Base-by-base conservation (phyloP, 2,113 vertebrate species). In the Heterocephalus glaber region DNA sequence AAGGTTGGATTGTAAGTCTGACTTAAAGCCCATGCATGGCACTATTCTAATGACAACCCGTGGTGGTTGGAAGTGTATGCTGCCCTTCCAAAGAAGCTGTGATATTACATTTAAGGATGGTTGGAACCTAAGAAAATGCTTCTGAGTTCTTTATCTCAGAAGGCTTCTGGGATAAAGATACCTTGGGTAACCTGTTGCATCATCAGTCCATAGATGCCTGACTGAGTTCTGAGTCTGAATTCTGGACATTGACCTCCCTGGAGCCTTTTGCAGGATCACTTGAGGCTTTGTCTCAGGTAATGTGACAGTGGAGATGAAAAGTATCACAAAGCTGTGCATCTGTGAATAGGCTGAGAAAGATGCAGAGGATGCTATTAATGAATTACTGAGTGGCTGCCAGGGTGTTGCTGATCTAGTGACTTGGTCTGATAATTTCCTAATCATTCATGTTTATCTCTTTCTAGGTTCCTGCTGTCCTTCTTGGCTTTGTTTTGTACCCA, bases 161-260 rank as follows among this genome's bases (percentile, higher is more conserved):
- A 77, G 65, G 26, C 35, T 65, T 13, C 61, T 66, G 74, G 49
- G n/a, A 26, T 13, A n/a, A n/a, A n/a, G n/a, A n/a, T n/a, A n/a
- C 19, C 33, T 65, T 24, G 35, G 26, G 38, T 30, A 49, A 77
- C 7, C 41, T 28, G 16, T 10, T 44, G 77, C 65, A 12, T 22
- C 28, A 13, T 26, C 24, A 24, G 7, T 44, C 49, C 38, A 4
- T 58, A 70, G 65, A 60, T 3, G 0, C 7, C 12, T 10, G 17
- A 26, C 81, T 20, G 66, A 33, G 17, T 54, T 79, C 72, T 38
- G 20, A 1, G 0, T 52, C 1, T 41, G 28, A 20, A 47, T 49
- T 58, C 52, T 2, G 0, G 60, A 54, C 8, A n/a, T 11, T n/a
- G 19, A 3, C 2, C 14, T 44, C 7, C 44, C 58, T 13, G 5